A percentile compares a stretch with the other conserved stretches of the same genome.
phyloP scores from a whole-genome alignment of 2,113 vertebrate species.

The Plecturocebus donacophilus region DNA sequence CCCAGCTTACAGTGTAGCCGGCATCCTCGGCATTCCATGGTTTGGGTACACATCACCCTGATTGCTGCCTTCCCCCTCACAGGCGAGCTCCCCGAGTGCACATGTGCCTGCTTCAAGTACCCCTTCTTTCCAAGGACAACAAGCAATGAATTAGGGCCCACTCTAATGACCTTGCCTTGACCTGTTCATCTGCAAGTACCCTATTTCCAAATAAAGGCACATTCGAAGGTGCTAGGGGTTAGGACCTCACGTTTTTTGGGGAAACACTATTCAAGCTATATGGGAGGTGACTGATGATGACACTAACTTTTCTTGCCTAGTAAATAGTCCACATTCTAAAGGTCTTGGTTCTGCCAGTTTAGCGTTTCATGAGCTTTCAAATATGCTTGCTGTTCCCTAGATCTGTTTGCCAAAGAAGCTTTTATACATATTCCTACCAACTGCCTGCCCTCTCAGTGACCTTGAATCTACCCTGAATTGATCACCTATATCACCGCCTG shows the following conservation, averaged over 20 bases:
- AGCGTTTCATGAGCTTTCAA: neutral
- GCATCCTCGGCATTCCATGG: accelerated
- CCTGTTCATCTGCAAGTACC: neutral
- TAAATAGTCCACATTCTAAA: neutral
- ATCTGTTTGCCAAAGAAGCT: neutral
- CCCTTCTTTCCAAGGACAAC: neutral
- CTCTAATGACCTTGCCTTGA: neutral
- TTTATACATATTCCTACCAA: neutral
- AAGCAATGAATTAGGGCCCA: neutral
- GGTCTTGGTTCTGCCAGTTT: neutral
- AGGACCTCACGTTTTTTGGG: neutral
- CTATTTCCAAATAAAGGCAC: neutral
- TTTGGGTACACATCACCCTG: neutral
- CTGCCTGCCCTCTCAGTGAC: neutral
- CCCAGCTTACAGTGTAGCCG: accelerated
- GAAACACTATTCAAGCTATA: neutral
- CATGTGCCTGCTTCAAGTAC: neutral
- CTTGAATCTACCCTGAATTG: neutral
- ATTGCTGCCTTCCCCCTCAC: neutral
- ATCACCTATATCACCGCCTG: neutral
- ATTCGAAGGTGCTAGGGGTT: neutral
- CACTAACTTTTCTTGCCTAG: neutral
- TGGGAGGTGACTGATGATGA: neutral
- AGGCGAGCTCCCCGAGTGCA: accelerated
- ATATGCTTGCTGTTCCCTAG: neutral